These are phyloP conservation scores for Drosophila hamatofila DNA, from an alignment of 2,888 invertebrate species.

Conservation along the genomic window DNA sequence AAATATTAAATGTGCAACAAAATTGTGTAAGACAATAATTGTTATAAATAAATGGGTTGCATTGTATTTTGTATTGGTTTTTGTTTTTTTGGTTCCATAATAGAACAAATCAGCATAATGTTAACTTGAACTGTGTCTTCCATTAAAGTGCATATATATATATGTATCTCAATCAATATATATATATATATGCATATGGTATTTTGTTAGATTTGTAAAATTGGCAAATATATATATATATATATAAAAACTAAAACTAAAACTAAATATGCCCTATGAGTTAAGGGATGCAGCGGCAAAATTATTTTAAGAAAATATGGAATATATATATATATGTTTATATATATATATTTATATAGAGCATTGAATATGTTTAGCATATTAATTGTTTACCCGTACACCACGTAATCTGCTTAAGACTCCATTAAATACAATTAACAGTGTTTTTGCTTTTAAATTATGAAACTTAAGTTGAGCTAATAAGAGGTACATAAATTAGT, in stretches of 20 bases:
- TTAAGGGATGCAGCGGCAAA: slow-evolving; percentile 17
- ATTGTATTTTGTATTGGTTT: not conserved
- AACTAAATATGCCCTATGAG: slow-evolving; percentile 25
- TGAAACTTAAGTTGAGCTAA: slow-evolving; percentile 64
- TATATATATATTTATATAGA: slow-evolving; percentile 23
- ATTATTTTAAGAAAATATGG: slow-evolving; percentile 5
- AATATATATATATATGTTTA: slow-evolving; percentile 11
- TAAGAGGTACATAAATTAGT: slow-evolving; percentile 72
- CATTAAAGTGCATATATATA: slow-evolving; percentile 36
- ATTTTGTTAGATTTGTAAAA: slow-evolving; percentile 30
- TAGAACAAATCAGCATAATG: slow-evolving; percentile 77
- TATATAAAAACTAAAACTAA: slow-evolving; percentile 48
- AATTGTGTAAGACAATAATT: not conserved
- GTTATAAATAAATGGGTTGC: slow-evolving; percentile 41
- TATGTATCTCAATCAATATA: not conserved
- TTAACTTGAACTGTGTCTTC: slow-evolving; percentile 83
- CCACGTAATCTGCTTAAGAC: slow-evolving; percentile 60
- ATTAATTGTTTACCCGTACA: slow-evolving; percentile 65
- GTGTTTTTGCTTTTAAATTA: slow-evolving; percentile 41
- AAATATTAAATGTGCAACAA: slow-evolving; percentile 20
- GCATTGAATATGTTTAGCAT: slow-evolving; percentile 25
- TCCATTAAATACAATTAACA: slow-evolving; percentile 59
- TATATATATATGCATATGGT: slow-evolving; percentile 32
- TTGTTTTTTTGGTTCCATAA: slow-evolving; percentile 19
- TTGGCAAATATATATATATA: slow-evolving; percentile 57